Conservation (phyloP, 2,797 vertebrate species). For the Chelmon rostratus region DNA sequence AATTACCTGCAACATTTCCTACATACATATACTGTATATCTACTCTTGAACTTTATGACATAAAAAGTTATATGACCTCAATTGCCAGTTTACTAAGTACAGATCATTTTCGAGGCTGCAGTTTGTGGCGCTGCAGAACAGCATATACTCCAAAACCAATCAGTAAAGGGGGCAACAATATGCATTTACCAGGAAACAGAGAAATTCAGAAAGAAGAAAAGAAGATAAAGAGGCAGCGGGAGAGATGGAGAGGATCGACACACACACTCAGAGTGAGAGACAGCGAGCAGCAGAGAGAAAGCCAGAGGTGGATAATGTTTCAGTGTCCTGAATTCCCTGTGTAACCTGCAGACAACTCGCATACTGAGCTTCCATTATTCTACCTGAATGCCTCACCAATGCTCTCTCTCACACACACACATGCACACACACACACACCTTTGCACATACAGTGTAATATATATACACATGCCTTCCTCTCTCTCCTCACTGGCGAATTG, state of each 20-base stretch:
- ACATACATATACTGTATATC: not conserved
- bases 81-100: not conserved
- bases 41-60: not conserved
- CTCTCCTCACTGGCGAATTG: not conserved
- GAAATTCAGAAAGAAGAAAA: not conserved
- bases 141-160: not conserved
- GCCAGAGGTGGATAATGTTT: constrained; percentile 65
- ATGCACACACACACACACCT: not conserved
- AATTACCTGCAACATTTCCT: not conserved
- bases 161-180: not conserved
- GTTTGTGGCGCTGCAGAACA: not conserved
- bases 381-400: constrained; percentile 38
- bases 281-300: constrained; percentile 24
- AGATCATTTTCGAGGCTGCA: not conserved
- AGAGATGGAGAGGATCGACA: constrained; percentile 9
- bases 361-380: constrained; percentile 62
- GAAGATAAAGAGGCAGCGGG: not conserved
- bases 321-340: constrained; percentile 62
- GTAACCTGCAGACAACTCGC: constrained; percentile 56
- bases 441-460: not conserved
- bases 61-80: not conserved
- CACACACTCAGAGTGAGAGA: constrained; percentile 1
- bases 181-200: not conserved
- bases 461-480: not conserved
- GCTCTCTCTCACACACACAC: not conserved